Evolutionary conservation across 2,797 vertebrate species (phyloP).

Genomic region (Coluber constrictor): DNA sequence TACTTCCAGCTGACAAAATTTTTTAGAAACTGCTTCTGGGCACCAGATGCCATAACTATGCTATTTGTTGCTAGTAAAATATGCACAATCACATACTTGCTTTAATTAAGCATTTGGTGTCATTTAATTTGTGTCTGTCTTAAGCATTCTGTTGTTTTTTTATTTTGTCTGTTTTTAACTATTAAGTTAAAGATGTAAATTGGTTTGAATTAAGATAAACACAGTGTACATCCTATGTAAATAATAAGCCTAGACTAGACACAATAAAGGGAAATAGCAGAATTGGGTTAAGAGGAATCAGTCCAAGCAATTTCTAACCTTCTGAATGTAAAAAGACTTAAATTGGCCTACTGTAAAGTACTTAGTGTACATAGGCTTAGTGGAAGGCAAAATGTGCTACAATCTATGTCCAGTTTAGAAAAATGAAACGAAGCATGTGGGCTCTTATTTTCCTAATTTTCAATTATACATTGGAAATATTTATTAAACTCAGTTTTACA

Average conservation of each 20-base stretch:
- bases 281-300: constrained; percentile 13
- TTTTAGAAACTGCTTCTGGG: constrained; percentile 31
- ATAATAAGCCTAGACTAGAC: constrained; percentile 59
- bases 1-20: constrained; percentile 47
- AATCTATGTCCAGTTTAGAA: constrained; percentile 27
- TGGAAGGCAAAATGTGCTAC: rapidly evolving
- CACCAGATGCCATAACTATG: constrained; percentile 46
- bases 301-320: constrained; percentile 26
- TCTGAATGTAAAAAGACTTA: constrained; percentile 36
- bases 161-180: constrained; percentile 56
- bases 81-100: constrained; percentile 41
- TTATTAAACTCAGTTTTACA: not conserved
- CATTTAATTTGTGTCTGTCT: constrained; percentile 58
- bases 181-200: constrained; percentile 59
- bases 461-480: not conserved
- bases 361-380: constrained; percentile 10
- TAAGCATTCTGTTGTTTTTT: constrained; percentile 32
- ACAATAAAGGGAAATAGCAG: constrained; percentile 45
- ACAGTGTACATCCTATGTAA: constrained; percentile 63
- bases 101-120: constrained; percentile 57
- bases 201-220: constrained; percentile 46
- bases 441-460: not conserved
- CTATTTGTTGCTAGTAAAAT: constrained; percentile 39
- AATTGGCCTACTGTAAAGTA: not conserved
- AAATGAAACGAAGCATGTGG: not conserved